Conservation (phyloP, 2,113 vertebrate genomes). For the Bubo bubo region DNA sequence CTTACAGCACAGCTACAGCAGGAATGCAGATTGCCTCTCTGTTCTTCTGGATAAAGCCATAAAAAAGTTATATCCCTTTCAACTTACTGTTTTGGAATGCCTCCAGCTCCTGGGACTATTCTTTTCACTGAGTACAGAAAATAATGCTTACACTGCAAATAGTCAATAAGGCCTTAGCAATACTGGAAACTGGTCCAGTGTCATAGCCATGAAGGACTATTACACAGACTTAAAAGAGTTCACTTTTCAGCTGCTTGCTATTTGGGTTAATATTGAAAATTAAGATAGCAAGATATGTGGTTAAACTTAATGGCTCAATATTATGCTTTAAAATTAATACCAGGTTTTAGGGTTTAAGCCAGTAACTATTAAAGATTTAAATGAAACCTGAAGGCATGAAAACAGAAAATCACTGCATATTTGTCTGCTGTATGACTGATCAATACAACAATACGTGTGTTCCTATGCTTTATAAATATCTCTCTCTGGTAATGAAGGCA, state of each 20-base stretch:
- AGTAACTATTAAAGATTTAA: not conserved
- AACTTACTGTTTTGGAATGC: constrained; percentile 6
- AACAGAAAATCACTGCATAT: not conserved
- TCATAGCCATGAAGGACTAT: not conserved
- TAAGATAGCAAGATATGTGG: not conserved
- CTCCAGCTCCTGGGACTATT: not conserved
- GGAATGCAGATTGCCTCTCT: constrained; percentile 14
- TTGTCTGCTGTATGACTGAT: not conserved
- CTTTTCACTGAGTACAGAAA: not conserved
- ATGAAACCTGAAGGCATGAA: not conserved
- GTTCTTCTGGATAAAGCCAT: constrained; percentile 11
- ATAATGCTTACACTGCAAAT: not conserved
- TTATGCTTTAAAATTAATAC: not conserved
- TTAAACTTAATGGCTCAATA: not conserved
- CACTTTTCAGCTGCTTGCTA: not conserved
- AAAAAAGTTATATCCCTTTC: not conserved
- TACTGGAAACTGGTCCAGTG: not conserved
- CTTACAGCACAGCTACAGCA: not conserved
- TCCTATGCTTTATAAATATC: not conserved
- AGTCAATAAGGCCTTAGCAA: not conserved
- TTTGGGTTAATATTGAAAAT: not conserved
- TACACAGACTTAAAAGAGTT: not conserved
- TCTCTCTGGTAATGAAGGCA: not conserved
- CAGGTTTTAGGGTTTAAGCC: not conserved
- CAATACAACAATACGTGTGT: not conserved